These are phyloP conservation scores for Aradus depressus DNA, from an alignment of 2,888 invertebrate genomes.

Conservation along the genomic window DNA sequence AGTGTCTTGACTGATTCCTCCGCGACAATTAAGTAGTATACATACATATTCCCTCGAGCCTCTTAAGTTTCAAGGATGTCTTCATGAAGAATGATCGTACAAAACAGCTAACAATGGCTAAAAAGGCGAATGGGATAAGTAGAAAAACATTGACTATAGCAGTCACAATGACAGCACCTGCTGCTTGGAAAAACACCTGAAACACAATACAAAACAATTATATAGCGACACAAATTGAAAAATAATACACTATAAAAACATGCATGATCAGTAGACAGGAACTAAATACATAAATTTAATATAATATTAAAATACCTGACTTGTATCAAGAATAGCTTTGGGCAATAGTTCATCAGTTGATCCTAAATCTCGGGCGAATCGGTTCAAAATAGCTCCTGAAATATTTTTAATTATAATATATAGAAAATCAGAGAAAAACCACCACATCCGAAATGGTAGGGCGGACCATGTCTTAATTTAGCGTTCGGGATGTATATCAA, in stretches of 20 bases:
- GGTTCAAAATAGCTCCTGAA: slow-evolving; percentile 58
- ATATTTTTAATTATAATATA: not conserved
- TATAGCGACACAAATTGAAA: too few species aligned
- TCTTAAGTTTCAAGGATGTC: slow-evolving; percentile 58
- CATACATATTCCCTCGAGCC: slow-evolving; percentile 55
- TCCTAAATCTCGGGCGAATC: slow-evolving; percentile 77
- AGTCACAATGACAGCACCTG: slow-evolving; percentile 46
- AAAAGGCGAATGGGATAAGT: slow-evolving; percentile 43
- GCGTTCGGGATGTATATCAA: too few species aligned
- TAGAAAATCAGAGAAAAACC: too few species aligned
- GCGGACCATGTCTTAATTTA: too few species aligned
- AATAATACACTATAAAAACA: not conserved
- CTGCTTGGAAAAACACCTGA: slow-evolving; percentile 36
- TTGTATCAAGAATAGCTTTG: slow-evolving; percentile 50
- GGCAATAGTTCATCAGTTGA: slow-evolving; percentile 64
- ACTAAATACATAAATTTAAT: not conserved
- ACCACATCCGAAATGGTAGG: too few species aligned
- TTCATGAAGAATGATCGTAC: slow-evolving; percentile 53
- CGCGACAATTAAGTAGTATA: too few species aligned
- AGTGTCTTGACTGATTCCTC: too few species aligned
- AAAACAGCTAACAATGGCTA: slow-evolving; percentile 49
- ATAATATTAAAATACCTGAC: slow-evolving; percentile 39
- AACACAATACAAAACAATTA: slow-evolving; percentile 9
- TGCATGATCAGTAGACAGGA: not conserved
- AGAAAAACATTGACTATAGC: slow-evolving; percentile 37